Percentiles rank a stretch among this genome's conserved stretches.
Conservation (phyloP, 2,888 invertebrate species). For the Proisotoma minuta region DNA sequence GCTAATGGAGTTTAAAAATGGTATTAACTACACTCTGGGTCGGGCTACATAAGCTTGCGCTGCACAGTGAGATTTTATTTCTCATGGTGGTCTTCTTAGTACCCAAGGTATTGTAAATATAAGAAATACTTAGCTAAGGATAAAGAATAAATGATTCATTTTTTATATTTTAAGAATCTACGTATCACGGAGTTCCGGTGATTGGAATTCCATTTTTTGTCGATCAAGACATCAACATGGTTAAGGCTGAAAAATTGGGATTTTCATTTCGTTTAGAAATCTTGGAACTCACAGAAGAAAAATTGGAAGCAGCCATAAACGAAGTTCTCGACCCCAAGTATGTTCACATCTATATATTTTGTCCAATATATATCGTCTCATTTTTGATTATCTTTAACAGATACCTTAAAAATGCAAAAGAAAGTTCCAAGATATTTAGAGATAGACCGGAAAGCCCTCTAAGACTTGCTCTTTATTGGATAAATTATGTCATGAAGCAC, state of each 20-base stretch:
- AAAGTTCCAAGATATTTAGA: slow-evolving; percentile 28
- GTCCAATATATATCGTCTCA: too few species aligned
- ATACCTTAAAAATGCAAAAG: slow-evolving; percentile 27
- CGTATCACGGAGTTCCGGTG: background rate
- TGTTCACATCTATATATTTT: too few species aligned
- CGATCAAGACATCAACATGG: slow-evolving; percentile 54
- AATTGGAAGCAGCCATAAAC: slow-evolving; percentile 46
- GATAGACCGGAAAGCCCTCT: slow-evolving; percentile 36
- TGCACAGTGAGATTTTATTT: too few species aligned
- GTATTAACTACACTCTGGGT: too few species aligned
- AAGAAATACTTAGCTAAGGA: too few species aligned
- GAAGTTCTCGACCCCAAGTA: too few species aligned
- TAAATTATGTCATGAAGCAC: slow-evolving; percentile 46
- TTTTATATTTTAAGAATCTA: background rate
- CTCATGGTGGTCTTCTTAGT: too few species aligned
- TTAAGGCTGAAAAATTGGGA: slow-evolving; percentile 56
- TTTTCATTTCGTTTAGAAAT: slow-evolving; percentile 55
- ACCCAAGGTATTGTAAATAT: too few species aligned
- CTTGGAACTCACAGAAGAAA: slow-evolving; percentile 53
- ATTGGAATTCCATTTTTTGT: slow-evolving; percentile 6
- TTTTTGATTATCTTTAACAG: too few species aligned
- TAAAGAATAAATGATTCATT: background rate
- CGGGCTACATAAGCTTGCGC: too few species aligned
- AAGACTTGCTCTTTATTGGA: slow-evolving; percentile 42
- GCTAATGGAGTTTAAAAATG: too few species aligned